phyloP scores from a whole-genome alignment of 2,113 vertebrate species.

The Hippotragus niger region DNA sequence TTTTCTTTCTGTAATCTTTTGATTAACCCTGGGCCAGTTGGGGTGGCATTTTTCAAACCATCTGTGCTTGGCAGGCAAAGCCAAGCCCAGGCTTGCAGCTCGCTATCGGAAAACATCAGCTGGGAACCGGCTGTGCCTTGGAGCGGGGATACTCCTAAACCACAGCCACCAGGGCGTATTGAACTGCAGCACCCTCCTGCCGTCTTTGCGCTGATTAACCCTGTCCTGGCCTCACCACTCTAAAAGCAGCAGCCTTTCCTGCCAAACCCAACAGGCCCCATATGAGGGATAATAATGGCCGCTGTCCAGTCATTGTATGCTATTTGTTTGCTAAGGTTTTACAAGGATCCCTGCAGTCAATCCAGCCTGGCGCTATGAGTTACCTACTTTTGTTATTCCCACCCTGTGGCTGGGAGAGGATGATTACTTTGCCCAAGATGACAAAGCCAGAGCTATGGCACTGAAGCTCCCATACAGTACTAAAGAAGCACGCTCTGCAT shows the following conservation, averaged over 20 bases:
- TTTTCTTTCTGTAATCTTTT: slow-evolving; percentile 41
- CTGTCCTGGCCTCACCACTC: neutral
- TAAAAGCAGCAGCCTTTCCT: neutral
- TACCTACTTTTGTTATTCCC: neutral
- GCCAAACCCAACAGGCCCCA: neutral
- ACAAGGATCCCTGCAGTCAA: neutral
- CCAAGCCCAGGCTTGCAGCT: slow-evolving; percentile 3
- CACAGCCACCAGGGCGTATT: neutral
- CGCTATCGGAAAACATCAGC: slow-evolving; percentile 3
- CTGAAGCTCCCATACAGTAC: neutral
- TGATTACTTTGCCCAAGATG: neutral
- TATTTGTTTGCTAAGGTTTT: neutral
- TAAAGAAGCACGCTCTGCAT: neutral
- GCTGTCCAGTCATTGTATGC: rapidly evolving
- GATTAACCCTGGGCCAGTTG: slow-evolving; percentile 18
- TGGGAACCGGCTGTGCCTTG: neutral
- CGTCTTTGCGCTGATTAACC: neutral
- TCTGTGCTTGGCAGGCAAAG: neutral
- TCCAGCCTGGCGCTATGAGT: neutral
- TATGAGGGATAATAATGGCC: neutral
- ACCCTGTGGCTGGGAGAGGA: neutral
- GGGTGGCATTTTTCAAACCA: slow-evolving; percentile 37
- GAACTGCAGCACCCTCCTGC: neutral
- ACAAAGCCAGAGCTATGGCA: neutral
- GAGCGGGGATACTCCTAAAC: neutral